phyloP scores from a whole-genome alignment of 2,797 vertebrate species.

The Telmatherina bonti region DNA sequence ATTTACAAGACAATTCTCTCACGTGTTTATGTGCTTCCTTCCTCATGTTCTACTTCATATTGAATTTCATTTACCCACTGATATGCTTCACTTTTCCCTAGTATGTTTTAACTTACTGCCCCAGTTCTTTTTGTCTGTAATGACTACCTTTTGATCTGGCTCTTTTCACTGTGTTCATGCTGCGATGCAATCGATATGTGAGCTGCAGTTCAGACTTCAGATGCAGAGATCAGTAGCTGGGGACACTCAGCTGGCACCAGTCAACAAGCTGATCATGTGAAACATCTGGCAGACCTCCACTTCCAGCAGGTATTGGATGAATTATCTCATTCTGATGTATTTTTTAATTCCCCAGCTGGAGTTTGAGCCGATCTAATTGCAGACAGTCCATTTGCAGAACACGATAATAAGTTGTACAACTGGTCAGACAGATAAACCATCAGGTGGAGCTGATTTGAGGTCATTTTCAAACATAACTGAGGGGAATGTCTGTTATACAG shows the following conservation, averaged over 20 bases:
- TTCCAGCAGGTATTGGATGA: background rate
- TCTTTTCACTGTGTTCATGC: background rate
- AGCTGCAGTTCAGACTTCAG: constrained; percentile 15
- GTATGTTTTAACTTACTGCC: background rate
- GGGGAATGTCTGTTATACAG: too few species aligned
- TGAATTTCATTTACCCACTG: too few species aligned
- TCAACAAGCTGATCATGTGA: constrained; percentile 13
- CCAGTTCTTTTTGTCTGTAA: background rate
- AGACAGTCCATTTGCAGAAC: background rate
- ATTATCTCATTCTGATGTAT: constrained; percentile 9
- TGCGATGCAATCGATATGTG: constrained; percentile 10
- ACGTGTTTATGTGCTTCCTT: too few species aligned
- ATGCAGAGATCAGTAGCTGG: constrained; percentile 17
- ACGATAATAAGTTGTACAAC: background rate
- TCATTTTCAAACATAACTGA: background rate
- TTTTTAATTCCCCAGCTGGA: background rate
- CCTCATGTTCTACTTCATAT: too few species aligned
- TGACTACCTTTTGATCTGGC: background rate
- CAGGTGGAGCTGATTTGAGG: background rate
- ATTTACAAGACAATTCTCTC: too few species aligned
- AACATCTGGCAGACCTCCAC: constrained; percentile 10
- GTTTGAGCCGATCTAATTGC: background rate
- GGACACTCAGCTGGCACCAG: background rate
- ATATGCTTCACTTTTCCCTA: background rate
- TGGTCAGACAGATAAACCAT: background rate